These are phyloP conservation scores for Corynorhinus townsendii DNA, from an alignment of 2,113 vertebrate species.

Conservation along the genomic window DNA sequence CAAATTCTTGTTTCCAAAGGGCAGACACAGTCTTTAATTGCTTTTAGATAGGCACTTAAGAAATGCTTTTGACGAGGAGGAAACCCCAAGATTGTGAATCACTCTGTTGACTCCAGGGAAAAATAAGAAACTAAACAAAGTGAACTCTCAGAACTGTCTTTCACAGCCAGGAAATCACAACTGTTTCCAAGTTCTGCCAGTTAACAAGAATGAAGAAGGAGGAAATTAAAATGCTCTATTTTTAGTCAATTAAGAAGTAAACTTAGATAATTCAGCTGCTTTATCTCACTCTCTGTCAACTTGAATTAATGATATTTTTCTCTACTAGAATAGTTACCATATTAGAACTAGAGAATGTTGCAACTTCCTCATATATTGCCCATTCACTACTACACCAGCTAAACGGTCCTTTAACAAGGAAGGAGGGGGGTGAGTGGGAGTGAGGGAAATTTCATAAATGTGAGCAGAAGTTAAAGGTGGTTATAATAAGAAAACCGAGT, in stretches of 20 bases:
- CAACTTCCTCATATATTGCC: background rate
- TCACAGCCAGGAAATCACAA: background rate
- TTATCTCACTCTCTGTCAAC: background rate
- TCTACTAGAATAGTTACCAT: background rate
- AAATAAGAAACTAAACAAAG: constrained; percentile 8
- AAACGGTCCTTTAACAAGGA: background rate
- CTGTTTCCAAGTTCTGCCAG: background rate
- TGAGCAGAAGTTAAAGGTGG: constrained; percentile 27
- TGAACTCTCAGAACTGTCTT: background rate
- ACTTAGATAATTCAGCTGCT: background rate
- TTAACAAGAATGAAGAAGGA: background rate
- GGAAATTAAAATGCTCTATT: background rate
- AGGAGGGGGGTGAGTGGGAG: background rate
- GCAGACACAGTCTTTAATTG: constrained; percentile 48
- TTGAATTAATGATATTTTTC: background rate
- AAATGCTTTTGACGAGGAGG: constrained; percentile 47
- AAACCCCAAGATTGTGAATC: constrained; percentile 28
- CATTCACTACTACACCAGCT: background rate
- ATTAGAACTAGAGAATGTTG: background rate
- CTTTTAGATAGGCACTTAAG: constrained; percentile 66
- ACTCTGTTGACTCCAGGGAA: background rate
- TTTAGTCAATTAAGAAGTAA: background rate
- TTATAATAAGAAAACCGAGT: background rate
- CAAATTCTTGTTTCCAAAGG: constrained; percentile 51
- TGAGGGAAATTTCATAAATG: background rate